phyloP scores from a whole-genome alignment of 2,888 invertebrate genomes.

The Acrobeloides nanus region DNA sequence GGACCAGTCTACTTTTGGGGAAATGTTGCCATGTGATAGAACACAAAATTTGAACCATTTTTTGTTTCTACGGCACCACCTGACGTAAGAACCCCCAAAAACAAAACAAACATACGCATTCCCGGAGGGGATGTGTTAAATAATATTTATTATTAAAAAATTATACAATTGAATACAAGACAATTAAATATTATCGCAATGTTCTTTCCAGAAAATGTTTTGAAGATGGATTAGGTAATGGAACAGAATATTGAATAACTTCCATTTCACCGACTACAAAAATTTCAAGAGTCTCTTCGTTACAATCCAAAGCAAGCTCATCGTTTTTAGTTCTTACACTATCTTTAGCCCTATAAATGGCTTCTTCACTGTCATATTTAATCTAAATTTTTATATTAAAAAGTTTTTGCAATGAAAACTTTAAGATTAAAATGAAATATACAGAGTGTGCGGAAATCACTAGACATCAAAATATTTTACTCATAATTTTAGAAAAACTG shows the following conservation, averaged over 20 bases:
- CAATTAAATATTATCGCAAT: not conserved
- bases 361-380: slow-evolving; percentile 15
- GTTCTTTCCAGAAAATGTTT: slow-evolving; percentile 10
- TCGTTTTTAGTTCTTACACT: slow-evolving; percentile 14
- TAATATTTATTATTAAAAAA: not conserved
- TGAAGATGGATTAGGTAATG: slow-evolving; percentile 11
- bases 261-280: slow-evolving; percentile 24
- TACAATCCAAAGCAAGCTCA: slow-evolving; percentile 26
- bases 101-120: too few species aligned
- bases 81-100: too few species aligned
- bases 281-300: slow-evolving; percentile 23
- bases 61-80: too few species aligned
- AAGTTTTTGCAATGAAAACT: too few species aligned
- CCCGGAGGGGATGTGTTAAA: too few species aligned
- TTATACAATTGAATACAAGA: not conserved
- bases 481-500: too few species aligned
- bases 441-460: not conserved
- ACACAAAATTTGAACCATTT: too few species aligned
- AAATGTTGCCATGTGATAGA: too few species aligned
- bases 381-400: too few species aligned
- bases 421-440: too few species aligned
- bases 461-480: too few species aligned
- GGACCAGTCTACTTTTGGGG: too few species aligned
- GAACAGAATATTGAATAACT: slow-evolving; percentile 15
- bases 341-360: slow-evolving; percentile 20